Percentiles rank a stretch among this genome's conserved stretches.
phyloP scores from a whole-genome alignment of 1,140 invertebrate species.

The Hyphantria cunea region DNA sequence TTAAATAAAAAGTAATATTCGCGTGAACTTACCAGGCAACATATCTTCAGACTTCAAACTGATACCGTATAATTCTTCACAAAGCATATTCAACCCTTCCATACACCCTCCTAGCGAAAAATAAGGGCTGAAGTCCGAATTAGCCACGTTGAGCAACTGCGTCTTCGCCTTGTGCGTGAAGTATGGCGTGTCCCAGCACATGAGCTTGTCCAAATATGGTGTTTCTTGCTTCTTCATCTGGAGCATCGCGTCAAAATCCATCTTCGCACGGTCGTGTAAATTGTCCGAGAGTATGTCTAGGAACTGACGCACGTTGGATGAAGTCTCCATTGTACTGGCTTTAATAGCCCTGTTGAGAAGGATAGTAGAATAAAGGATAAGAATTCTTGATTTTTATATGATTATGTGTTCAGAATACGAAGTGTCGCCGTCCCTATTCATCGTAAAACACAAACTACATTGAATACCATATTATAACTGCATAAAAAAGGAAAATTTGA shows the following conservation, averaged over 20 bases:
- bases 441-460: too few relatives aligned
- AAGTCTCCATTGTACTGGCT: conserved; percentile 92
- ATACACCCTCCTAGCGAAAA: conserved; percentile 97
- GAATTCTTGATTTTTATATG: too few relatives aligned
- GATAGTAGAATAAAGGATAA: background rate
- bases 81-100: conserved; percentile 95
- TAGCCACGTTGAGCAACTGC: conserved; percentile 85
- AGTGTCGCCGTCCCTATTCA: too few relatives aligned
- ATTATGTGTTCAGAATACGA: too few relatives aligned
- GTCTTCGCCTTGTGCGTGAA: conserved; percentile 88
- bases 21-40: conserved; percentile 70
- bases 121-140: conserved; percentile 91
- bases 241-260: conserved; percentile 89
- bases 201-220: conserved; percentile 75
- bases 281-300: conserved; percentile 89
- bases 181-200: conserved; percentile 94
- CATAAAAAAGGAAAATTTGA: too few relatives aligned
- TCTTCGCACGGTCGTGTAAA: conserved; percentile 84
- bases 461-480: too few relatives aligned
- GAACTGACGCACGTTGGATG: conserved; percentile 90
- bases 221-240: conserved; percentile 86
- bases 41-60: conserved; percentile 87
- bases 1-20: too few relatives aligned
- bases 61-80: conserved; percentile 91
- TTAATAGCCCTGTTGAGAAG: conserved; percentile 86